Percentiles rank a stretch among this genome's conserved stretches.
phyloP scores from a whole-genome alignment of 2,113 vertebrate species.

The Maccullochella peelii region DNA sequence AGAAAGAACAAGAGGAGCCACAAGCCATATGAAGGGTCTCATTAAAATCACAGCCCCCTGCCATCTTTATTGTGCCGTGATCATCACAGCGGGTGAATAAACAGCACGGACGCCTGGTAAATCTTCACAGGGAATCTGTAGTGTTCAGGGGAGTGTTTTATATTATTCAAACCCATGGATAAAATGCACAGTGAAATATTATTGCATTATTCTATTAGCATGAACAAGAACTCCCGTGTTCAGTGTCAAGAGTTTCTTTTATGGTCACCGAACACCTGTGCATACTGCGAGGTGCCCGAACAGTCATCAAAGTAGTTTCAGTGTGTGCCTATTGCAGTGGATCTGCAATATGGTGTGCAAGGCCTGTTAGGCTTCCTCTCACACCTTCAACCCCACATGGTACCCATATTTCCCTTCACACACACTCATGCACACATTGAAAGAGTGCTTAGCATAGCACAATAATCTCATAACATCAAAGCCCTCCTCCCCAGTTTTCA shows the following conservation, averaged over 20 bases:
- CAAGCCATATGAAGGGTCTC: constrained; percentile 47
- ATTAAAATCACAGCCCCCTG: constrained; percentile 59
- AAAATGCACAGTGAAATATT: constrained; percentile 33
- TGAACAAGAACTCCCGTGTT: constrained; percentile 62
- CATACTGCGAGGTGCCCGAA: constrained; percentile 20
- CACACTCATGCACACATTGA: constrained; percentile 51
- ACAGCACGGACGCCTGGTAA: constrained; percentile 18
- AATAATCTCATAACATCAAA: constrained; percentile 74
- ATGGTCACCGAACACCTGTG: constrained; percentile 66
- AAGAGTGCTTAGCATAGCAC: constrained; percentile 54
- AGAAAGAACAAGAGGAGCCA: constrained; percentile 57
- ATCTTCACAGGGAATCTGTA: constrained; percentile 31
- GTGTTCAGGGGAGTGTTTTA: constrained; percentile 27
- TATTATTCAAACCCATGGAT: constrained; percentile 1
- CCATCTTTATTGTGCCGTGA: constrained; percentile 49
- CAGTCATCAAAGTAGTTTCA: constrained; percentile 62
- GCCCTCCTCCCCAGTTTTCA: constrained; percentile 43
- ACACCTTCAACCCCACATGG: constrained; percentile 75
- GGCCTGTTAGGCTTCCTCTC: constrained; percentile 67
- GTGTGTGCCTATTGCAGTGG: constrained; percentile 10
- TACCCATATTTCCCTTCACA: constrained; percentile 71
- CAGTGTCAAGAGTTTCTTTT: constrained; percentile 40
- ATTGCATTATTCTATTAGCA: constrained; percentile 17
- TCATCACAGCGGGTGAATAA: constrained; percentile 47
- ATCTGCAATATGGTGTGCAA: constrained; percentile 50